Percentiles rank a stretch among this genome's conserved stretches.
Evolutionary conservation across 2,113 vertebrate genomes (phyloP).

Genomic region (Salvator merianae): DNA sequence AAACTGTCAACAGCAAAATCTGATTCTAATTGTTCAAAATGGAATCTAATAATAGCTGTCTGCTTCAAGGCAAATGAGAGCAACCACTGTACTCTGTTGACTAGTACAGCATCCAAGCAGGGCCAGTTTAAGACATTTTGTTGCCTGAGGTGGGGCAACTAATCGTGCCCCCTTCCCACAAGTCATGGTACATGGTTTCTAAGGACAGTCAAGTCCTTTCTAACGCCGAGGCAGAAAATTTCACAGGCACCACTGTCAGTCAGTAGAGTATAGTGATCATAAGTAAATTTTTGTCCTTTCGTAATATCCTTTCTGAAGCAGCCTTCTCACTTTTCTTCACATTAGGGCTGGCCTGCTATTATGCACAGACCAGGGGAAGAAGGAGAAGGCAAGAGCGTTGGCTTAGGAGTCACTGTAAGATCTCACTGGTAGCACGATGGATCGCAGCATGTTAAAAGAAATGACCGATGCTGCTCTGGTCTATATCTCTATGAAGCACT

Average conservation of each 20-base stretch:
- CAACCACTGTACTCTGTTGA: not conserved
- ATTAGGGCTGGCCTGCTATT: not conserved
- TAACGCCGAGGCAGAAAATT: too few relatives aligned
- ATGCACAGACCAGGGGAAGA: not conserved
- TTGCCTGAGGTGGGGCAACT: not conserved
- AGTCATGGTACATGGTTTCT: not conserved
- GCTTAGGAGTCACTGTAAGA: too few relatives aligned
- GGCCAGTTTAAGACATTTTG: not conserved
- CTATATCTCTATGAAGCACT: too few relatives aligned
- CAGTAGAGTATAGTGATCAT: too few relatives aligned
- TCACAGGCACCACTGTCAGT: too few relatives aligned
- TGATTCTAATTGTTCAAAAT: constrained; percentile 15
- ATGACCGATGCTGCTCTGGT: not conserved
- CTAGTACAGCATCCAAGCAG: not conserved
- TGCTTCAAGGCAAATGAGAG: constrained; percentile 4
- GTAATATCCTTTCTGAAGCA: too few relatives aligned
- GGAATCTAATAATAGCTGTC: constrained; percentile 23
- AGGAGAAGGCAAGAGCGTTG: not conserved
- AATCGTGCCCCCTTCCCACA: not conserved
- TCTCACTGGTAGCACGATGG: not conserved
- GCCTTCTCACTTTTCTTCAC: too few relatives aligned
- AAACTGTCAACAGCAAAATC: not conserved
- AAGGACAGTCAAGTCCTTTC: too few relatives aligned
- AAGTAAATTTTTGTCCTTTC: too few relatives aligned
- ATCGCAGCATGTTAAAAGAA: not conserved